Percentiles rank a stretch among this genome's conserved stretches.
Conservation (phyloP, 2,113 vertebrate genomes). For the Anhinga anhinga region DNA sequence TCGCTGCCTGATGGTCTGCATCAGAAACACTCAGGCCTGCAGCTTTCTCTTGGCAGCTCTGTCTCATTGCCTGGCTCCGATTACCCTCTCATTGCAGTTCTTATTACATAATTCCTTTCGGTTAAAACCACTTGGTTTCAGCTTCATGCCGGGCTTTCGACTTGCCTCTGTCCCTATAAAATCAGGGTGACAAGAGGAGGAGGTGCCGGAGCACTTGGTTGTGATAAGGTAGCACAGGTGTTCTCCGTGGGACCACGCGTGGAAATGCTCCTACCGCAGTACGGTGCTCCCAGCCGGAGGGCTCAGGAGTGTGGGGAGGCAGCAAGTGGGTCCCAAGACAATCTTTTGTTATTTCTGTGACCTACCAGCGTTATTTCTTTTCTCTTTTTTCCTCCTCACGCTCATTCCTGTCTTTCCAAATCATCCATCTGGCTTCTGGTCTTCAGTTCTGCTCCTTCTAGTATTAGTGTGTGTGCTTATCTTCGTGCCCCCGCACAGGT, state of each 20-base stretch:
- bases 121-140: not conserved
- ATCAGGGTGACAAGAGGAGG: not conserved
- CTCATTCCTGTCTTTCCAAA: not conserved
- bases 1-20: not conserved
- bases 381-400: not conserved
- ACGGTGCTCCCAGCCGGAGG: fast-evolving
- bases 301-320: not conserved
- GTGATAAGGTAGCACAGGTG: not conserved
- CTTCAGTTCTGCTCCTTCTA: not conserved
- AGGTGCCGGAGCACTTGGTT: not conserved
- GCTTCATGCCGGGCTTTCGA: not conserved
- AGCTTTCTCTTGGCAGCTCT: not conserved
- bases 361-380: not conserved
- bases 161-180: not conserved
- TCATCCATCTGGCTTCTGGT: not conserved
- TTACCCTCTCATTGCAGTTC: not conserved
- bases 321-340: not conserved
- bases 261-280: not conserved
- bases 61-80: not conserved
- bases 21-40: not conserved
- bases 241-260: fast-evolving
- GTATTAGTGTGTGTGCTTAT: not conserved
- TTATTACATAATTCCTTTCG: not conserved
- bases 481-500: fast-evolving
- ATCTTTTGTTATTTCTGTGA: not conserved